Percentiles rank a stretch among this genome's conserved stretches.
phyloP scores from a whole-genome alignment of 2,888 invertebrate genomes.

The Erebia palarica region DNA sequence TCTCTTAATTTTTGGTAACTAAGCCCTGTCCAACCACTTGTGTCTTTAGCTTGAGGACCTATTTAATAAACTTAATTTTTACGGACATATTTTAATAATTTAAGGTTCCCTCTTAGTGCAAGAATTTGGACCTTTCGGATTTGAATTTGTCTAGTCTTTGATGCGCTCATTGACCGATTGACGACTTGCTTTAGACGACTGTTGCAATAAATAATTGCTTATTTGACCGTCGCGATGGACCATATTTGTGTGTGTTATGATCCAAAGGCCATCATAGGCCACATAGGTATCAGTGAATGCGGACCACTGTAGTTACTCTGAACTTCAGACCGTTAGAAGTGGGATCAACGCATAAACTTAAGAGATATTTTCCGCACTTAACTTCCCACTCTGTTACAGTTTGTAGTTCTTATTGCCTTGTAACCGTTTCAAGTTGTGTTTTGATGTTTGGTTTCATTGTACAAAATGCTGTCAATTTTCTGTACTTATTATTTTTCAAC shows the following conservation, averaged over 20 bases:
- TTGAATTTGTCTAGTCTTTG: no score
- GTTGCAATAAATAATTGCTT: background rate
- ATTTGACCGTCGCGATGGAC: background rate
- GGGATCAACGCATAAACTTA: slow-evolving; percentile 35
- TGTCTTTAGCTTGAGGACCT: no score
- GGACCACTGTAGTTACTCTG: background rate
- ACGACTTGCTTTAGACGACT: no score
- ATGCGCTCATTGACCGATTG: no score
- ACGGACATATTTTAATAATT: no score
- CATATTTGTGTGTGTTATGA: no score
- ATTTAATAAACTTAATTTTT: no score
- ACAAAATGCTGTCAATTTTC: background rate
- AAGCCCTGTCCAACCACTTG: no score
- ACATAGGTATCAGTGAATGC: background rate
- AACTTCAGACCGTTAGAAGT: background rate
- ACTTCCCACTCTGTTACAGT: slow-evolving; percentile 28
- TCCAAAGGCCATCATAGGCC: no score
- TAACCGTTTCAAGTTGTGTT: slow-evolving; percentile 4
- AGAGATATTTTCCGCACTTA: slow-evolving; percentile 43
- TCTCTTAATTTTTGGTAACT: no score
- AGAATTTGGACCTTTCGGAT: no score
- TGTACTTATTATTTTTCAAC: background rate
- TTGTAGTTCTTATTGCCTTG: slow-evolving; percentile 28
- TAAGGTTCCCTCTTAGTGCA: no score
- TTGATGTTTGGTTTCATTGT: background rate